phyloP scores from a whole-genome alignment of 2,888 invertebrate species.

The Bruchidius siliquastri region DNA sequence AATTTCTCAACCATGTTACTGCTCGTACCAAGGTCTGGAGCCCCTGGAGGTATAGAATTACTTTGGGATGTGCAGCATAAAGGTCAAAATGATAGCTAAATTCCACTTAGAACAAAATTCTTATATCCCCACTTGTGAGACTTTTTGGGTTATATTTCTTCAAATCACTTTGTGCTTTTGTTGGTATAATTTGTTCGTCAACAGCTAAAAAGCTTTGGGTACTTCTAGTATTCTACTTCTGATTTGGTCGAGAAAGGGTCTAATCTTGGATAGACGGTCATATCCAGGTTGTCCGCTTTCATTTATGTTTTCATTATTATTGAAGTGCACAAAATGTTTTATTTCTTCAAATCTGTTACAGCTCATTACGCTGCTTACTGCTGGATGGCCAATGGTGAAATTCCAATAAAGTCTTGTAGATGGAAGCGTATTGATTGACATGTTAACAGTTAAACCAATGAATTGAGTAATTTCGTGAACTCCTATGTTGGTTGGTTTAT shows the following conservation, averaged over 20 bases:
- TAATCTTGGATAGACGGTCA: background rate
- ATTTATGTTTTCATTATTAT: background rate
- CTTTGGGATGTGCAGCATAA: slow-evolving; percentile 1
- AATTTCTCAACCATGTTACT: slow-evolving; percentile 4
- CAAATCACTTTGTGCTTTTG: slow-evolving; percentile 3
- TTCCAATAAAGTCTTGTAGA: slow-evolving; percentile 9
- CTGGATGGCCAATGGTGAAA: slow-evolving; percentile 3
- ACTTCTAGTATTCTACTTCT: background rate
- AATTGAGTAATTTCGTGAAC: slow-evolving; percentile 4
- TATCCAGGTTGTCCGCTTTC: background rate
- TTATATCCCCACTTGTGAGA: slow-evolving; percentile 13
- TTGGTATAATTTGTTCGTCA: slow-evolving; percentile 12
- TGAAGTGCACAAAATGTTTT: slow-evolving; percentile 4
- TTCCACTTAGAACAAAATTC: slow-evolving; percentile 5
- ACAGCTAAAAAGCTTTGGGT: slow-evolving; percentile 4
- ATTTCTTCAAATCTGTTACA: slow-evolving; percentile 9
- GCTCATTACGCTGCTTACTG: slow-evolving; percentile 8
- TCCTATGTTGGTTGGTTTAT: slow-evolving; percentile 7
- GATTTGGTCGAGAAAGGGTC: background rate
- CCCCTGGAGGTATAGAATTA: background rate
- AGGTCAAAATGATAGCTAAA: slow-evolving; percentile 3
- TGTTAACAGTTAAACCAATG: slow-evolving; percentile 3
- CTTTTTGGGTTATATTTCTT: slow-evolving; percentile 13
- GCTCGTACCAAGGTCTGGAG: too few species aligned
- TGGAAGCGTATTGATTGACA: background rate